Base-by-base conservation (phyloP, 2,113 vertebrate species). In the Spermophilus dauricus region DNA sequence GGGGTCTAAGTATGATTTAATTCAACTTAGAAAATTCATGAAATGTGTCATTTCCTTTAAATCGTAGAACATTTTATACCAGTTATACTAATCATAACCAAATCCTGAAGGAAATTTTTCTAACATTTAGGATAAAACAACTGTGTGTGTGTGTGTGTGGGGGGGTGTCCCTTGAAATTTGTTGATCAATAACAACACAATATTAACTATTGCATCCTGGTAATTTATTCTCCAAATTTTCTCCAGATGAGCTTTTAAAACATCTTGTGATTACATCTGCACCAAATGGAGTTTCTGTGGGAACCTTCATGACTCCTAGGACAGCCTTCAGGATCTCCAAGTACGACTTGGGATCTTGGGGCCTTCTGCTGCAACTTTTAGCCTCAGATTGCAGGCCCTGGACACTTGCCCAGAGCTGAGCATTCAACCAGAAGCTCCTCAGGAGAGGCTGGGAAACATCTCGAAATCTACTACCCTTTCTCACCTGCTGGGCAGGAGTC, bases 221-320 rank as follows among this genome's bases (percentile, higher is more conserved):
- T 97, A n/a, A 95, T 81, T 97, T 96, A 91, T 95, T 94, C 69
- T 85, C 90, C 24, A 93, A 91, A 84, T 91, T 96, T 97, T 93
- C 94, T 98, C 91, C 97, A 97, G 95, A 96, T 87, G 89, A 26
- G 45, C 53, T 78, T 97, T 93, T 92, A 58, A 97, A 96, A 95
- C 39, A 70, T 61, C 10, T 89, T 89, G 37, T 4, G 84, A 91
- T 91, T 97, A 95, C 80, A 95, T 67, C 45, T 61, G 53, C 72
- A n/a, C 58, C 75, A 37, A 98, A 61, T 13, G 87, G 65, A 94
- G 94, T 95, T 98, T 97, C 85, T 78, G 58, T 95, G 53, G 92
- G 98, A 98, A 97, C 24, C 65, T 26, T 39, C 45, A 34, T 80
- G 45, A 96, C 34, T 48, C 90, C 4, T 1, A 73, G 56, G 51